phyloP scores from a whole-genome alignment of 1,140 invertebrate species.

The Calliphora vicina region DNA sequence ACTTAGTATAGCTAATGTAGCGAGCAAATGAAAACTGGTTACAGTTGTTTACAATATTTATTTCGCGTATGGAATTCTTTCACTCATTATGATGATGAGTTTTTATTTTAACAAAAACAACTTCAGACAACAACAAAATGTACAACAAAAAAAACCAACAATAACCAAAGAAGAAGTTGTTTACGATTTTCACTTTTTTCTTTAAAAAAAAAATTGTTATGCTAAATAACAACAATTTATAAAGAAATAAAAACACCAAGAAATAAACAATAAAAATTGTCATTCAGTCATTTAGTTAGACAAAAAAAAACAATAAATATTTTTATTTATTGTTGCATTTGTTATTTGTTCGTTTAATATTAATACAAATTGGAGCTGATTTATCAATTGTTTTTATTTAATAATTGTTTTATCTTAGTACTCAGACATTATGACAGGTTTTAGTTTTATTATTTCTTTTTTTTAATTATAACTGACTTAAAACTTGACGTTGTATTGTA shows the following conservation, averaged over 20 bases:
- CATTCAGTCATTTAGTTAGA: not conserved
- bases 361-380: too few species aligned
- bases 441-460: too few species aligned
- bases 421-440: too few species aligned
- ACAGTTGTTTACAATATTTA: not conserved
- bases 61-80: not conserved
- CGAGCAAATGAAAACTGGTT: not conserved
- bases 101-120: not conserved
- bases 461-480: too few species aligned
- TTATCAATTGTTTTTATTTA: too few species aligned
- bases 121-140: too few species aligned
- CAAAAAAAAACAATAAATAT: too few species aligned
- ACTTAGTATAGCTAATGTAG: not conserved
- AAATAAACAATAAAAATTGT: not conserved
- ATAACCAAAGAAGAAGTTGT: not conserved
- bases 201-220: not conserved
- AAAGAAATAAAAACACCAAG: not conserved
- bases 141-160: not conserved
- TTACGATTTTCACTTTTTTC: conserved; percentile 1
- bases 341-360: too few species aligned
- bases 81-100: not conserved
- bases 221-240: not conserved
- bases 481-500: too few species aligned
- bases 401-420: too few species aligned
- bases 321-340: too few species aligned